Percentiles rank a stretch among this genome's conserved stretches.
Conservation (phyloP, 2,797 vertebrate genomes). For the Gila robusta region DNA sequence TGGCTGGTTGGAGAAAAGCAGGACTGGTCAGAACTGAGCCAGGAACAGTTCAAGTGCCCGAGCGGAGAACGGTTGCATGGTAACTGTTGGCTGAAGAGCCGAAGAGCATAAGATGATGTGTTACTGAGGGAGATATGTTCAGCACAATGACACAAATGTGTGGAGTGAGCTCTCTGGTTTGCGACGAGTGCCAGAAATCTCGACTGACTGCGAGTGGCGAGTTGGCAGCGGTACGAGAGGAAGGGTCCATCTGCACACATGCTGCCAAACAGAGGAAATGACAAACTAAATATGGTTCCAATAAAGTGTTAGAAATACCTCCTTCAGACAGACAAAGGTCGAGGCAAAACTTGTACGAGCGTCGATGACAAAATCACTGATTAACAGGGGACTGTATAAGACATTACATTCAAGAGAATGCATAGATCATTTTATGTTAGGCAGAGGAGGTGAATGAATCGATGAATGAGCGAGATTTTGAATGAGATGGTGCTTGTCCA, state of each 20-base stretch:
- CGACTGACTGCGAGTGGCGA: conserved; percentile 57
- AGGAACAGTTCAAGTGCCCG: conserved; percentile 41
- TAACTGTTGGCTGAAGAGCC: conserved; percentile 48
- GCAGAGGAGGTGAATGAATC: conserved; percentile 1
- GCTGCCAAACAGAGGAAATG: conserved; percentile 62
- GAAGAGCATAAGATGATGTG: conserved; percentile 44
- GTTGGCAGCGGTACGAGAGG: conserved; percentile 51
- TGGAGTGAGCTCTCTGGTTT: conserved; percentile 50
- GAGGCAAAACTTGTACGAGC: conserved; percentile 17
- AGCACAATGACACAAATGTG: conserved; percentile 48
- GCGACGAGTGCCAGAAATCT: conserved; percentile 50
- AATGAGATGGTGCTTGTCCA: neutral
- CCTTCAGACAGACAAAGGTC: conserved; percentile 48
- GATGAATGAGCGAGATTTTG: conserved; percentile 21
- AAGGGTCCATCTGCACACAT: conserved; percentile 59
- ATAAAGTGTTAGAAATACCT: conserved; percentile 57
- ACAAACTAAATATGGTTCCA: conserved; percentile 58
- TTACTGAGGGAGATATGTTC: conserved; percentile 44
- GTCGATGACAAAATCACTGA: conserved; percentile 24
- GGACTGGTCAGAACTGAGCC: conserved; percentile 9
- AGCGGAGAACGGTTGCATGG: conserved; percentile 35
- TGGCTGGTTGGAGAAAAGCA: conserved; percentile 25
- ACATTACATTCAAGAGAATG: neutral
- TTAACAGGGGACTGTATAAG: neutral
- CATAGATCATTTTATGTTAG: neutral